phyloP scores from a whole-genome alignment of 2,888 invertebrate species.

The Colostygia pectinataria region DNA sequence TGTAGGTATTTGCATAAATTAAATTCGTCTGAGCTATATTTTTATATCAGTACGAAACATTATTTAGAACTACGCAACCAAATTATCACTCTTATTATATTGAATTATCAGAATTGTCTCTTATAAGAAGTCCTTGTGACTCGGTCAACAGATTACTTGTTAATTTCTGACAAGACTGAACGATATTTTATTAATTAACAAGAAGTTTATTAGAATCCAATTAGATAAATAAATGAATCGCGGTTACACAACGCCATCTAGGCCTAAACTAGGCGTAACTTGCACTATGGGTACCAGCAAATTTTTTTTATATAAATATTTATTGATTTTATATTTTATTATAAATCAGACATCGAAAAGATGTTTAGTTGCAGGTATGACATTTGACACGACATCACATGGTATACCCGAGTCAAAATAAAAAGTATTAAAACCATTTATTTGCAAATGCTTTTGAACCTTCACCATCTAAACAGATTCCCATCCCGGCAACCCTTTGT shows the following conservation, averaged over 20 bases:
- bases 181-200: neutral
- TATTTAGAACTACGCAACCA: neutral
- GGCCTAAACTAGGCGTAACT: too few relatives aligned
- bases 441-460: slow-evolving; percentile 23
- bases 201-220: neutral
- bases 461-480: slow-evolving; percentile 35
- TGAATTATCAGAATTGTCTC: neutral
- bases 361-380: too few relatives aligned
- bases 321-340: too few relatives aligned
- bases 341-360: too few relatives aligned
- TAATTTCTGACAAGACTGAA: slow-evolving; percentile 7
- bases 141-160: neutral
- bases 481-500: slow-evolving; percentile 66
- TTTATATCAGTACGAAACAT: slow-evolving; percentile 9
- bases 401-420: slow-evolving; percentile 3
- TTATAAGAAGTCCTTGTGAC: slow-evolving; percentile 8
- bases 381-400: too few relatives aligned
- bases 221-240: neutral
- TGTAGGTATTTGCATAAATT: slow-evolving; percentile 50
- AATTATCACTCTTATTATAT: slow-evolving; percentile 3
- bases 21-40: slow-evolving; percentile 16
- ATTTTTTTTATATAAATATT: too few relatives aligned
- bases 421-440: slow-evolving; percentile 7
- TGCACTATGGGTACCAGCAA: too few relatives aligned
- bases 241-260: too few relatives aligned